Conservation (phyloP, 2,888 invertebrate species). For the Gortyna flavago region DNA sequence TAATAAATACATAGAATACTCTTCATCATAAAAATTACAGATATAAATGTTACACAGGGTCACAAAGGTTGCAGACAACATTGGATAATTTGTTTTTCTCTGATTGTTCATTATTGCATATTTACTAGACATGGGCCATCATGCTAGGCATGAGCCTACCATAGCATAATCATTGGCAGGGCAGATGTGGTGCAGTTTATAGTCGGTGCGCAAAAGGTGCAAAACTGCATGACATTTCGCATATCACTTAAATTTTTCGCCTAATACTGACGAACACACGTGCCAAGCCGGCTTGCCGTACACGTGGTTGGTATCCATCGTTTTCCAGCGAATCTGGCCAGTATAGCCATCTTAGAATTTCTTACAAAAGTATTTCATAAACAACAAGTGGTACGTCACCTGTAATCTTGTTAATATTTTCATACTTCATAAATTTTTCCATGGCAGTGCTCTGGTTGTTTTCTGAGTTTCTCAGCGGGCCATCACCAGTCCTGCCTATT, state of each 20-base stretch:
- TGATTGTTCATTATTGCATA: background rate
- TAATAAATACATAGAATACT: background rate
- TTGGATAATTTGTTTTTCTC: background rate
- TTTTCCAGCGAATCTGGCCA: conserved; percentile 1
- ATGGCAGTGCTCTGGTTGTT: background rate
- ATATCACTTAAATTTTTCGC: background rate
- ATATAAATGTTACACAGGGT: too few relatives aligned
- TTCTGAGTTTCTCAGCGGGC: accelerated
- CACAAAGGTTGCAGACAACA: too few relatives aligned
- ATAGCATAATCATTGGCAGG: background rate
- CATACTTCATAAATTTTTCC: conserved; percentile 43
- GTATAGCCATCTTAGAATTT: background rate
- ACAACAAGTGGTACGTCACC: conserved; percentile 35
- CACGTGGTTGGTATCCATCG: background rate
- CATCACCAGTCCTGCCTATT: conserved; percentile 22
- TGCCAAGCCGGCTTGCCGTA: too few relatives aligned
- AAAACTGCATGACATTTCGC: background rate
- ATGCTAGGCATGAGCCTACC: background rate
- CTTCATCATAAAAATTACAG: too few relatives aligned
- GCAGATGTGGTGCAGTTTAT: background rate
- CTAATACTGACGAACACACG: background rate
- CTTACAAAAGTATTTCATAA: background rate
- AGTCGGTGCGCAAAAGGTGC: background rate
- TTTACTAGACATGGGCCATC: background rate
- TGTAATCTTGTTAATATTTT: conserved; percentile 46